Percentiles rank a stretch among this genome's conserved stretches.
Evolutionary conservation across 2,888 invertebrate genomes (phyloP).

Genomic region (Macropis europaea): DNA sequence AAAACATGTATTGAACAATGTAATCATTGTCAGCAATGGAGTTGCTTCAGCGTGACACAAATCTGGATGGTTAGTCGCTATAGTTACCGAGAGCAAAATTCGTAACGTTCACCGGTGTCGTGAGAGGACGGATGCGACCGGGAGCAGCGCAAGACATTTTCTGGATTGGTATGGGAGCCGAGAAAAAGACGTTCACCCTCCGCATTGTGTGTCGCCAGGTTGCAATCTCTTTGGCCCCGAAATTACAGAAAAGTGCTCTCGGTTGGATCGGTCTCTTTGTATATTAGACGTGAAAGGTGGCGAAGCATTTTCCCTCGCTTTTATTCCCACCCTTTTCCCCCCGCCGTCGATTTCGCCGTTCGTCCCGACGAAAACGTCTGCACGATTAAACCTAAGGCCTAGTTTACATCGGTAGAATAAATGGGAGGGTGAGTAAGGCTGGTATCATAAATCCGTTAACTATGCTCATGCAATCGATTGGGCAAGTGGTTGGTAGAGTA

Average conservation of each 20-base stretch:
- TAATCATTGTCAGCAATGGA: too few relatives aligned
- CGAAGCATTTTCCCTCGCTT: constrained; percentile 31
- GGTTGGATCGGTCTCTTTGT: constrained; percentile 39
- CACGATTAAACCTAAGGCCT: constrained; percentile 56
- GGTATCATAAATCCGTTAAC: too few relatives aligned
- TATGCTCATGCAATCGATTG: too few relatives aligned
- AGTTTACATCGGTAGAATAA: too few relatives aligned
- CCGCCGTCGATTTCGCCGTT: constrained; percentile 34
- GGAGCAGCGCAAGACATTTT: constrained; percentile 1
- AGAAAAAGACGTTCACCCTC: background rate
- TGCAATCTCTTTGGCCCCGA: constrained; percentile 24
- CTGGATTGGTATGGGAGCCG: background rate
- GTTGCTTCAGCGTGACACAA: too few relatives aligned
- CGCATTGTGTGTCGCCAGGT: constrained; percentile 10
- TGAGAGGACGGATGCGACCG: background rate
- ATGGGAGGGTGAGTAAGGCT: too few relatives aligned
- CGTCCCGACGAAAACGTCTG: constrained; percentile 39
- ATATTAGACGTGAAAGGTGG: constrained; percentile 33
- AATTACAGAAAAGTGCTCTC: constrained; percentile 44
- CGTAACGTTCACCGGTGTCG: too few relatives aligned
- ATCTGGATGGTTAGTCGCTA: too few relatives aligned
- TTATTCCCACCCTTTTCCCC: constrained; percentile 11
- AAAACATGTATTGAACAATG: too few relatives aligned
- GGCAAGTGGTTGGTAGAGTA: too few relatives aligned
- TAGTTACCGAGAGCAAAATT: too few relatives aligned